A percentile compares a stretch with the other conserved stretches of the same genome.
phyloP scores from a whole-genome alignment of 2,113 vertebrate species.

The Malurus melanocephalus region DNA sequence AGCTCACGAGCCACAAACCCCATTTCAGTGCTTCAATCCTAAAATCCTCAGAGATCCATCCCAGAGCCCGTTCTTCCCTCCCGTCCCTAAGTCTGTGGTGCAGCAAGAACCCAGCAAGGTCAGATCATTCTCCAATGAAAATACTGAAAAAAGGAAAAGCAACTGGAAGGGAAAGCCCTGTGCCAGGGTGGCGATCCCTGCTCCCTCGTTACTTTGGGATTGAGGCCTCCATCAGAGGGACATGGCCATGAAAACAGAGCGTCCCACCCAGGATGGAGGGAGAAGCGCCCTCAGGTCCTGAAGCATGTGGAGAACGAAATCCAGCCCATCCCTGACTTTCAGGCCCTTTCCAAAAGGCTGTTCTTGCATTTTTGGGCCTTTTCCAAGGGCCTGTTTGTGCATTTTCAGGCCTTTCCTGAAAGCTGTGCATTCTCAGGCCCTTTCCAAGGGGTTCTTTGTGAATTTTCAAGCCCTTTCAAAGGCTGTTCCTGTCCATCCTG shows the following conservation, averaged over 20 bases:
- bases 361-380: background rate
- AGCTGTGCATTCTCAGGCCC: too few species aligned
- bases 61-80: background rate
- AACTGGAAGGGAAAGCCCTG: background rate
- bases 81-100: background rate
- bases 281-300: background rate
- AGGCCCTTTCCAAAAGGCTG: rapidly evolving
- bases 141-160: background rate
- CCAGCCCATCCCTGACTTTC: background rate
- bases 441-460: too few species aligned
- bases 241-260: rapidly evolving
- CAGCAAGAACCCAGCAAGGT: background rate
- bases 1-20: background rate
- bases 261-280: background rate
- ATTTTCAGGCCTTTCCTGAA: too few species aligned
- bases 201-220: background rate
- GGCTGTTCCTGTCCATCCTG: too few species aligned
- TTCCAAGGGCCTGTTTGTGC: background rate
- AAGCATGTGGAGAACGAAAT: background rate
- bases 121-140: background rate
- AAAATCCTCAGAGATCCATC: background rate
- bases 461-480: too few species aligned
- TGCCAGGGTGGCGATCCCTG: background rate
- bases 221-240: background rate
- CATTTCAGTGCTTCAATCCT: background rate